These are phyloP conservation scores for Dysidea cf. avara DNA, from an alignment of 37 sponge, comb jelly and placozoan genomes.

Conservation along the genomic window DNA sequence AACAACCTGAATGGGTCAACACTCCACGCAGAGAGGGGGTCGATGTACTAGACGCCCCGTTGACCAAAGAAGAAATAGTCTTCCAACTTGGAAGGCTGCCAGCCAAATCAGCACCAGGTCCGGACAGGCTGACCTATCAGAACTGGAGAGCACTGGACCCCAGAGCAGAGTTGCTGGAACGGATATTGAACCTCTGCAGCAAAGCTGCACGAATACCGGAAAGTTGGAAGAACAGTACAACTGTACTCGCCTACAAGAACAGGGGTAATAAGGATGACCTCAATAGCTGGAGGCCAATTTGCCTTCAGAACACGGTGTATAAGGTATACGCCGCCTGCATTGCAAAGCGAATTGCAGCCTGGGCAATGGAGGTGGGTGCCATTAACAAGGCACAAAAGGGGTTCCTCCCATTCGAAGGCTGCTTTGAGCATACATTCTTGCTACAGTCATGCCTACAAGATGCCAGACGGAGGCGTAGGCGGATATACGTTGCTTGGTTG, in stretches of 20 bases:
- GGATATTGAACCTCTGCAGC: neutral
- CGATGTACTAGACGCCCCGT: neutral
- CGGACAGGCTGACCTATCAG: neutral
- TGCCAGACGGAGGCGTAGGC: neutral
- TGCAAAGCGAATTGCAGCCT: conserved; percentile 27
- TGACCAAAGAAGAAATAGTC: neutral
- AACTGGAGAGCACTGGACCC: conserved; percentile 5
- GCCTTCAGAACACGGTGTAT: no score
- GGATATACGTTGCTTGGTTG: conserved; percentile 1
- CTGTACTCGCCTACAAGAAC: no score
- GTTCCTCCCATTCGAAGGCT: conserved; percentile 14
- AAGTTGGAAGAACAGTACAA: conserved; percentile 46
- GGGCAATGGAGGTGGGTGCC: conserved; percentile 20
- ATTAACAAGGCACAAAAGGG: no score
- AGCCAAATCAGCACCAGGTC: conserved; percentile 6
- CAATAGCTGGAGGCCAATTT: no score
- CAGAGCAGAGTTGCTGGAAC: neutral
- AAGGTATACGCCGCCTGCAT: conserved; percentile 43
- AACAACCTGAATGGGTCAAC: no score
- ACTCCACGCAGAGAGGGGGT: neutral
- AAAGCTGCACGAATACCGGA: neutral
- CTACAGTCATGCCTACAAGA: neutral
- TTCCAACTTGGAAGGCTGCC: neutral
- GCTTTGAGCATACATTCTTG: conserved; percentile 4
- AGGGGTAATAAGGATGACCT: no score